Conservation (phyloP, 2,113 vertebrate genomes). For the Nyctereutes procyonoides region DNA sequence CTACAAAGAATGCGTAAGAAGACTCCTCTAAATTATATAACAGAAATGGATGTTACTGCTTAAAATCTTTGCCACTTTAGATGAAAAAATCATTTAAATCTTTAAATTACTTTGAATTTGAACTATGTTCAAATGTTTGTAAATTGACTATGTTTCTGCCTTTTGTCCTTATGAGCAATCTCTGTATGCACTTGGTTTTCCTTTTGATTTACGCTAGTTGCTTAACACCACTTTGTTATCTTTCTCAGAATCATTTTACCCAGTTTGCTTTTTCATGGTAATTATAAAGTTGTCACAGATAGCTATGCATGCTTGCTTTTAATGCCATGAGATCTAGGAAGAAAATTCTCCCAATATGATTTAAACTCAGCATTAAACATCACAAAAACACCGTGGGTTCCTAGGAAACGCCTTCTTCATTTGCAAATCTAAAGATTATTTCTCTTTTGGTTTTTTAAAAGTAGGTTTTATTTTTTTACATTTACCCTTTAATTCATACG, state of each 20-base stretch:
- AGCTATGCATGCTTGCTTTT: background rate
- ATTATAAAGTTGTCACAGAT: background rate
- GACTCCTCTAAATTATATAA: background rate
- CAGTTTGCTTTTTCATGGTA: slow-evolving; percentile 9
- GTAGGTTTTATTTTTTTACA: background rate
- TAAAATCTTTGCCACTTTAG: slow-evolving; percentile 55
- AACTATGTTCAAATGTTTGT: slow-evolving; percentile 24
- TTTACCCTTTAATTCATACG: background rate
- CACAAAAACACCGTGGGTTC: background rate
- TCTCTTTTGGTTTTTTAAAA: background rate
- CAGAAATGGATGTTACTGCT: background rate
- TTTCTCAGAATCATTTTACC: slow-evolving; percentile 22
- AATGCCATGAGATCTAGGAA: background rate
- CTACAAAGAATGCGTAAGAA: background rate
- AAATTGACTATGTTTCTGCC: background rate
- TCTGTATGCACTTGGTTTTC: background rate
- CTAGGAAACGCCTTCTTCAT: background rate
- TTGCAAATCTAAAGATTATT: slow-evolving; percentile 28
- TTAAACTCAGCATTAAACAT: slow-evolving; percentile 11
- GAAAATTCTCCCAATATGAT: background rate
- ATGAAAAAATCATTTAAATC: background rate
- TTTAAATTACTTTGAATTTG: slow-evolving; percentile 32
- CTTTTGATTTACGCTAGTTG: background rate
- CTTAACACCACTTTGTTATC: background rate
- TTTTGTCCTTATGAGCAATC: background rate